Evolutionary conservation across 2,888 invertebrate species (phyloP).

Genomic region (Lydus trimaculatus): DNA sequence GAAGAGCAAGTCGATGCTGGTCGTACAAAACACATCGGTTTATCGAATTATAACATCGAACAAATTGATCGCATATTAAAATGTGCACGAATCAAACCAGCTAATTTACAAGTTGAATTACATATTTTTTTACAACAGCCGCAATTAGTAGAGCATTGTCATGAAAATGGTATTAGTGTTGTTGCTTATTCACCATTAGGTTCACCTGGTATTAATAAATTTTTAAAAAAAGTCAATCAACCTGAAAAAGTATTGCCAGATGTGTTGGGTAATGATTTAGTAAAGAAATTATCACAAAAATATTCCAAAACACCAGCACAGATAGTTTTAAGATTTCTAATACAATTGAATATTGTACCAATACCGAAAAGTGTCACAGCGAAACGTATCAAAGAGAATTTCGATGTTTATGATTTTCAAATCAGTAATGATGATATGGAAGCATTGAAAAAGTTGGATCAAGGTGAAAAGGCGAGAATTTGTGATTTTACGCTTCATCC

Average conservation of each 20-base stretch:
- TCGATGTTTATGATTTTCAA: slow-evolving; percentile 75
- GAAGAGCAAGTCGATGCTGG: slow-evolving; percentile 71
- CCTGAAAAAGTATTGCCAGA: slow-evolving; percentile 28
- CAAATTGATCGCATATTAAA: slow-evolving; percentile 73
- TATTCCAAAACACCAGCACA: slow-evolving; percentile 69
- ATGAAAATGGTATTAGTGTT: slow-evolving; percentile 57
- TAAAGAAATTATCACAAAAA: slow-evolving; percentile 50
- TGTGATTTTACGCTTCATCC: slow-evolving; percentile 58
- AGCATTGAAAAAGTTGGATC: neutral
- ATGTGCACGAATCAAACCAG: slow-evolving; percentile 66
- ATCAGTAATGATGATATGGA: slow-evolving; percentile 45
- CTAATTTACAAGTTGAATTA: slow-evolving; percentile 72
- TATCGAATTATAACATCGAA: slow-evolving; percentile 78
- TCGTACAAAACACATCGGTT: slow-evolving; percentile 77
- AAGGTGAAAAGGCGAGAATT: slow-evolving; percentile 61
- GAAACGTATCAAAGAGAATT: slow-evolving; percentile 74
- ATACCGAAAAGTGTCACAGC: slow-evolving; percentile 84
- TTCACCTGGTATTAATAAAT: slow-evolving; percentile 59
- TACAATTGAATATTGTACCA: slow-evolving; percentile 74
- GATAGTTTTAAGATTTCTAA: slow-evolving; percentile 70
- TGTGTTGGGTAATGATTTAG: slow-evolving; percentile 52
- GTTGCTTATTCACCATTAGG: slow-evolving; percentile 64
- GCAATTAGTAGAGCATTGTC: slow-evolving; percentile 50
- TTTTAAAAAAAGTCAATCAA: slow-evolving; percentile 10
- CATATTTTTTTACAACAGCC: slow-evolving; percentile 62